A percentile compares a stretch with the other conserved stretches of the same genome.
Evolutionary conservation across 2,797 vertebrate species (phyloP).

Genomic region (Gymnopithys bicolor): DNA sequence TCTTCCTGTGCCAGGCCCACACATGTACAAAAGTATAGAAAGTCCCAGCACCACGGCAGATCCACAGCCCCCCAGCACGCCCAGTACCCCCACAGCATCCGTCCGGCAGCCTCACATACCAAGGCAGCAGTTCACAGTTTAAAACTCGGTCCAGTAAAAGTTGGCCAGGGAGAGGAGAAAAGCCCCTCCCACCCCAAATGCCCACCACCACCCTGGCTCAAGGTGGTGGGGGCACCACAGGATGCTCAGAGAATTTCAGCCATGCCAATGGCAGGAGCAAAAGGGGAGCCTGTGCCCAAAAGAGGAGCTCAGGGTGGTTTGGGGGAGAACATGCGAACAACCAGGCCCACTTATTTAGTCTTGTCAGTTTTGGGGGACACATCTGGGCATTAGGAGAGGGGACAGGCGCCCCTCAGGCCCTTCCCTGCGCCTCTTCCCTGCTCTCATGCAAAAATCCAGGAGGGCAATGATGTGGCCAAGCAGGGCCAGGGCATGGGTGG

Average conservation of each 20-base stretch:
- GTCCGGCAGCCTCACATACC: background rate
- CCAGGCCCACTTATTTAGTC: slow-evolving; percentile 9
- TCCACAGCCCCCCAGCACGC: background rate
- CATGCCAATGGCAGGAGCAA: background rate
- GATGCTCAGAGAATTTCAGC: background rate
- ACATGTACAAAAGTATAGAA: background rate
- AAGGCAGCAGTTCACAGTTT: slow-evolving; percentile 53
- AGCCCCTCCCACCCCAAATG: background rate
- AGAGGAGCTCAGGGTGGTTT: background rate
- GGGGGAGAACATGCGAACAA: slow-evolving; percentile 27
- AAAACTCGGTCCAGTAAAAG: slow-evolving; percentile 42
- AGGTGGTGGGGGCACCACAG: background rate
- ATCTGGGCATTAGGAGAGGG: background rate
- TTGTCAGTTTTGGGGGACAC: background rate
- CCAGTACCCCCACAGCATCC: background rate
- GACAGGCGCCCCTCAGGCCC: background rate
- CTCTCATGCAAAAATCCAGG: slow-evolving; percentile 75
- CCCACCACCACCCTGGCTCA: background rate
- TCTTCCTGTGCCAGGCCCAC: background rate
- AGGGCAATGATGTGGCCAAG: slow-evolving; percentile 21
- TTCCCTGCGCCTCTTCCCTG: background rate
- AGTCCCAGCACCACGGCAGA: background rate
- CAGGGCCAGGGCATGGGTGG: background rate
- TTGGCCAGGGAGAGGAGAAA: background rate
- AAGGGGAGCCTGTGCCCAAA: background rate